phyloP scores from a whole-genome alignment of 2,888 invertebrate genomes.

The Cotesia congregata region DNA sequence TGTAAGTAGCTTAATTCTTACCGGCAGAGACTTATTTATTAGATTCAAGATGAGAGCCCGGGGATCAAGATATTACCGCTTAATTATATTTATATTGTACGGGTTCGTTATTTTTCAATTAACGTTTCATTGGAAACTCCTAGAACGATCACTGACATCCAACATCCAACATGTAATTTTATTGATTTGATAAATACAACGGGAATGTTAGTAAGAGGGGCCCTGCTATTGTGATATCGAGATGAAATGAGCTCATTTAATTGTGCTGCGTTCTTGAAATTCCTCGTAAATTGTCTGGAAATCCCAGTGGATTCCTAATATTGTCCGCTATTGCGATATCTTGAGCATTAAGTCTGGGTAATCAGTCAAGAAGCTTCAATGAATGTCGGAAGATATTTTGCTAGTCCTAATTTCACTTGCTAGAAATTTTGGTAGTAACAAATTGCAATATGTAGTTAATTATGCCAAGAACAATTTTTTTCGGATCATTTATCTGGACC shows the following conservation, averaged over 20 bases:
- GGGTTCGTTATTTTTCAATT: constrained; percentile 23
- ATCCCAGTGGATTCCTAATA: constrained; percentile 48
- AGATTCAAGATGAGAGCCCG: background rate
- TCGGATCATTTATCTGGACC: too few species aligned
- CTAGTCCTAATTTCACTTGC: too few species aligned
- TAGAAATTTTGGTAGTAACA: too few species aligned
- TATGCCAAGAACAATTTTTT: too few species aligned
- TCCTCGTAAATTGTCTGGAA: constrained; percentile 52
- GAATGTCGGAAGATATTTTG: too few species aligned
- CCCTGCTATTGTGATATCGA: background rate
- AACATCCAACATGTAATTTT: too few species aligned
- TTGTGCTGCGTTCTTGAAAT: constrained; percentile 59
- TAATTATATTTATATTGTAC: constrained; percentile 11
- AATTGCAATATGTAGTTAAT: too few species aligned
- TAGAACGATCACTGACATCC: too few species aligned
- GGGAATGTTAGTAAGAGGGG: too few species aligned
- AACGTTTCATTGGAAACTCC: background rate
- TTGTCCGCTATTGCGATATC: constrained; percentile 27
- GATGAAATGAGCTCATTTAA: constrained; percentile 54
- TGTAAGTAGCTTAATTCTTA: background rate
- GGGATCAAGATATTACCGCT: background rate
- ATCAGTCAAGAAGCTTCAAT: constrained; percentile 28
- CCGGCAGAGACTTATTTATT: background rate
- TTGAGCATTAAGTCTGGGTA: constrained; percentile 19
- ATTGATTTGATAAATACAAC: too few species aligned